Evolutionary conservation across 2,888 invertebrate species (phyloP).

Genomic region (Drosophila mulleri): DNA sequence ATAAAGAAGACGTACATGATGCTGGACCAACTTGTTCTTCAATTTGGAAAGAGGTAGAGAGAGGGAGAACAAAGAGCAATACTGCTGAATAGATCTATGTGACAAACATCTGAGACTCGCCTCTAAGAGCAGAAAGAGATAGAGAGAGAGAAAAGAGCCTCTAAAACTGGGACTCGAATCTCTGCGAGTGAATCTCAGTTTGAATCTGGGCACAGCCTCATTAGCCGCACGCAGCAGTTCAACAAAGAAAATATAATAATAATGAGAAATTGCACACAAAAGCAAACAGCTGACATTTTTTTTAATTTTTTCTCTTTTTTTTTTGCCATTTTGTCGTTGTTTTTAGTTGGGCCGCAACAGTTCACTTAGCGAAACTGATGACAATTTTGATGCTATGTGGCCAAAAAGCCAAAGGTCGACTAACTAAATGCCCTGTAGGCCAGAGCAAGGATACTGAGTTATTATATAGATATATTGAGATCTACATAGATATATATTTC

Average conservation of each 20-base stretch:
- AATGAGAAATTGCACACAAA: conserved; percentile 57
- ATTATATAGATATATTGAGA: background rate
- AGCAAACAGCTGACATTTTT: conserved; percentile 33
- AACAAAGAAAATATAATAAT: conserved; percentile 50
- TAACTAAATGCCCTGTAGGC: background rate
- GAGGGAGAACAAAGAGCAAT: background rate
- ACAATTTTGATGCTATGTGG: conserved; percentile 13
- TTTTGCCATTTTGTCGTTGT: background rate
- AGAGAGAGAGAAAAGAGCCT: background rate
- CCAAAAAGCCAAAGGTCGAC: background rate
- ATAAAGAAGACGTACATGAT: no score
- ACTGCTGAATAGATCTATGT: background rate
- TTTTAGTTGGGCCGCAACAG: conserved; percentile 21
- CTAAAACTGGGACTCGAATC: background rate
- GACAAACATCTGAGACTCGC: background rate
- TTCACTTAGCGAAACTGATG: conserved; percentile 31
- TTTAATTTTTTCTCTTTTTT: background rate
- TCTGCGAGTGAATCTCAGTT: background rate
- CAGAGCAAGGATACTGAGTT: background rate
- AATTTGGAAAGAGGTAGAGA: background rate
- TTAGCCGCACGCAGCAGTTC: conserved; percentile 51
- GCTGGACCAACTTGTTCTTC: background rate
- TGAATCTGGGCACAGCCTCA: conserved; percentile 29
- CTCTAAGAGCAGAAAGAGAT: background rate
- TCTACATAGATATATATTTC: background rate